Conservation (phyloP, 2,797 vertebrate genomes). For the Heteromormyrus szaboi region DNA sequence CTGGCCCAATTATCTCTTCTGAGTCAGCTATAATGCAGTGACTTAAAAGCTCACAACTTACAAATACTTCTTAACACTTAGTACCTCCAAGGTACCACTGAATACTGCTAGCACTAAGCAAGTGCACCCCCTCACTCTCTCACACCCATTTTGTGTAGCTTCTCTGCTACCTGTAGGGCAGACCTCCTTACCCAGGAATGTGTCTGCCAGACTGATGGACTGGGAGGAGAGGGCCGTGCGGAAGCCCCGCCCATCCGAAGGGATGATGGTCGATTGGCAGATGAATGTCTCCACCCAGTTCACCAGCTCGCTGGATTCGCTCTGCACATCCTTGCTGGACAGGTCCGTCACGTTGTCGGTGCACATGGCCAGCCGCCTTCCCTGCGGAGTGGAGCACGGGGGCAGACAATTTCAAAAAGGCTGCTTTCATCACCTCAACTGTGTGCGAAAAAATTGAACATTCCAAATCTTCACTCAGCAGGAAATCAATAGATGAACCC, state of each 20-base stretch:
- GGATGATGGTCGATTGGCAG: conserved; percentile 94
- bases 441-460: neutral
- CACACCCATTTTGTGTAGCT: neutral
- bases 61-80: neutral
- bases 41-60: neutral
- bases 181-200: conserved; percentile 72
- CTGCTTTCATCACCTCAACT: neutral
- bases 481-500: neutral
- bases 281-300: conserved; percentile 80
- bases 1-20: neutral
- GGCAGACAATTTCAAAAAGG: neutral
- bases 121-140: neutral
- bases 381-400: conserved; percentile 48
- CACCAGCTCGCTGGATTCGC: conserved; percentile 72
- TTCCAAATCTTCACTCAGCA: neutral
- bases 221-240: conserved; percentile 84
- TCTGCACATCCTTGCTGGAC: conserved; percentile 69
- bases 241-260: conserved; percentile 86
- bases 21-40: neutral
- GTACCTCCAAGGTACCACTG: neutral
- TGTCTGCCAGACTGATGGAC: conserved; percentile 88
- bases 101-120: neutral
- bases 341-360: conserved; percentile 89
- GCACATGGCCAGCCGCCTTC: conserved; percentile 74
- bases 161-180: neutral